Conservation (phyloP, 2,888 invertebrate genomes). For the Heliothis peltigera region DNA sequence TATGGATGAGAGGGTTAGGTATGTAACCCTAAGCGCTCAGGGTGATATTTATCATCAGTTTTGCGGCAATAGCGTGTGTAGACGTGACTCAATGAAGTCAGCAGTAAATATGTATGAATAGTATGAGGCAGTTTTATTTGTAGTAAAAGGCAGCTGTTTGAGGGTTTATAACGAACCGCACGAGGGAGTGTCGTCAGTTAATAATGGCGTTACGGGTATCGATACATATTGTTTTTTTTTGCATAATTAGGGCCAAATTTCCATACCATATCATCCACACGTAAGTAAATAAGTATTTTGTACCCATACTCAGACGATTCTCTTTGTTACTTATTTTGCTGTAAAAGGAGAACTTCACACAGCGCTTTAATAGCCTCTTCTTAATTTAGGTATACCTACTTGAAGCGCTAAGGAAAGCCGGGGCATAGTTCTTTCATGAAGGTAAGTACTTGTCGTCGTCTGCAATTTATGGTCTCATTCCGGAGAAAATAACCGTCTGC, state of each 20-base stretch:
- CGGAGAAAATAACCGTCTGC: slow-evolving; percentile 69
- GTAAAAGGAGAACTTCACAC: slow-evolving; percentile 23
- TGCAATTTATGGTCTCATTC: slow-evolving; percentile 78
- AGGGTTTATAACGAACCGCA: slow-evolving; percentile 76
- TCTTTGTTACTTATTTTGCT: slow-evolving; percentile 11
- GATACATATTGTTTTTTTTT: slow-evolving; percentile 68
- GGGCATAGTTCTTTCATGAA: slow-evolving; percentile 54
- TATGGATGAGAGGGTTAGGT: slow-evolving; percentile 10
- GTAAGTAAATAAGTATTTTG: too few species aligned
- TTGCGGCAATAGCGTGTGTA: slow-evolving; percentile 36
- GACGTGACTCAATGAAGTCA: slow-evolving; percentile 69
- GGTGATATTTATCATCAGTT: slow-evolving; percentile 45
- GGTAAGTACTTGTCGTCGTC: slow-evolving; percentile 67
- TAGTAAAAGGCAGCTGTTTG: slow-evolving; percentile 71
- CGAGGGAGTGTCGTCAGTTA: slow-evolving; percentile 64
- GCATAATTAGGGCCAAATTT: slow-evolving; percentile 50
- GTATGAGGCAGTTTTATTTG: slow-evolving; percentile 71
- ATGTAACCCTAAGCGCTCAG: slow-evolving; percentile 12
- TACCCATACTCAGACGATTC: not conserved
- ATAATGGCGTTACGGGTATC: slow-evolving; percentile 56
- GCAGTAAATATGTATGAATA: slow-evolving; percentile 46
- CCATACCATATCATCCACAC: too few species aligned
- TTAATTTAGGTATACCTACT: slow-evolving; percentile 51
- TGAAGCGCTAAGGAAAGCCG: slow-evolving; percentile 48
- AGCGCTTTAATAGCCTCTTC: slow-evolving; percentile 40